Conservation (phyloP, 1,140 invertebrate genomes). For the Dendroctonus ponderosae region DNA sequence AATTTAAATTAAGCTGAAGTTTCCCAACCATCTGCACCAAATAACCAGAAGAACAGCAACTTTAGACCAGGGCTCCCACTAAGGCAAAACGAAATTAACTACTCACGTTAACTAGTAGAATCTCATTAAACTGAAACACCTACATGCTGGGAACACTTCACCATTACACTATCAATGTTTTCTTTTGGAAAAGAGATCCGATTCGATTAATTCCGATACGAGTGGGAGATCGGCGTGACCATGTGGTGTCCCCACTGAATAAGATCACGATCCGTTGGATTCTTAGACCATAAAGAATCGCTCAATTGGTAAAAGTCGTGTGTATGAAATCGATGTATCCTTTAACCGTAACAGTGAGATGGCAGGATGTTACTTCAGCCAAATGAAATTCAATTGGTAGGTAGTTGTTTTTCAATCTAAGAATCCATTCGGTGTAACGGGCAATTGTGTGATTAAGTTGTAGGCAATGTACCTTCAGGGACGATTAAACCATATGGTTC, state of each 20-base stretch:
- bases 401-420: not conserved
- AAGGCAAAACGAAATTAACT: not conserved
- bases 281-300: slow-evolving; percentile 25
- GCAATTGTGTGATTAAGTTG: not conserved
- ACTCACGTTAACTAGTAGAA: slow-evolving; percentile 14
- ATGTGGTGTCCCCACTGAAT: slow-evolving; percentile 26
- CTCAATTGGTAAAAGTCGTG: slow-evolving; percentile 24
- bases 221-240: slow-evolving; percentile 22
- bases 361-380: slow-evolving; percentile 11
- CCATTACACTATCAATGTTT: slow-evolving; percentile 3
- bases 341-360: slow-evolving; percentile 13
- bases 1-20: too few species aligned
- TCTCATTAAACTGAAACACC: slow-evolving; percentile 14
- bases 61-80: too few species aligned
- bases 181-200: slow-evolving; percentile 11
- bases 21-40: too few species aligned
- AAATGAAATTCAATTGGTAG: slow-evolving; percentile 1
- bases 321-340: slow-evolving; percentile 20
- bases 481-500: too few species aligned
- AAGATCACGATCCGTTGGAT: slow-evolving; percentile 23
- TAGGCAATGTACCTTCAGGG: too few species aligned
- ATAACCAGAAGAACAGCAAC: too few species aligned
- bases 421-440: not conserved
- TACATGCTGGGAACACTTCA: slow-evolving; percentile 18
- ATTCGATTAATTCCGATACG: slow-evolving; percentile 16